phyloP scores from a whole-genome alignment of 2,888 invertebrate species.

The Oxycera nigricornis region DNA sequence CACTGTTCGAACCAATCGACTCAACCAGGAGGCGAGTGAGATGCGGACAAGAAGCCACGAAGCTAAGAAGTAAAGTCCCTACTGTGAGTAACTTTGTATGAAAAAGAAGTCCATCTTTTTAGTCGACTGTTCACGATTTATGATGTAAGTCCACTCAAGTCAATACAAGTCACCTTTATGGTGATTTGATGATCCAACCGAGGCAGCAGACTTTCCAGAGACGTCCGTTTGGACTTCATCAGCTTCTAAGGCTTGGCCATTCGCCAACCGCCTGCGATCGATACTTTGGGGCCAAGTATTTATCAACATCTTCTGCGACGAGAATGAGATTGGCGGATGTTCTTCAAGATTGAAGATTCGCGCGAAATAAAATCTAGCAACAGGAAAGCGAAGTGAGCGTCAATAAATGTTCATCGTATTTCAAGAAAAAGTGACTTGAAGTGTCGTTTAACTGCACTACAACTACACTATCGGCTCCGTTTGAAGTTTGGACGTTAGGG shows the following conservation, averaged over 20 bases:
- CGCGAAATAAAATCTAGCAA: neutral
- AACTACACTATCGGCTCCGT: slow-evolving; percentile 35
- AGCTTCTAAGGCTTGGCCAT: neutral
- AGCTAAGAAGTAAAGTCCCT: neutral
- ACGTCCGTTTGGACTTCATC: slow-evolving; percentile 37
- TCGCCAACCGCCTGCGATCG: slow-evolving; percentile 9
- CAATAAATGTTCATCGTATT: slow-evolving; percentile 43
- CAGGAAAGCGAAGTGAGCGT: neutral
- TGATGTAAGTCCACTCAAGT: slow-evolving; percentile 38
- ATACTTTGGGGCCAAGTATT: slow-evolving; percentile 33
- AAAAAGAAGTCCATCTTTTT: neutral
- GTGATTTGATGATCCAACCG: slow-evolving; percentile 40
- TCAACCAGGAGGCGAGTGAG: slow-evolving; percentile 4
- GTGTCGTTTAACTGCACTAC: slow-evolving; percentile 43
- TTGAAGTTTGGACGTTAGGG: slow-evolving; percentile 5
- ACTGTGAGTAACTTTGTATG: slow-evolving; percentile 35
- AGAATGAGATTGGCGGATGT: slow-evolving; percentile 12
- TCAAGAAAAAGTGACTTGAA: slow-evolving; percentile 44
- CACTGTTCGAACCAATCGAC: slow-evolving; percentile 29
- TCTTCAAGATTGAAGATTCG: slow-evolving; percentile 9
- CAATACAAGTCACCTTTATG: slow-evolving; percentile 39
- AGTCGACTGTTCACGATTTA: slow-evolving; percentile 18
- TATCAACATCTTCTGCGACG: slow-evolving; percentile 25
- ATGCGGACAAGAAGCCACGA: neutral
- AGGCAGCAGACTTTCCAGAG: slow-evolving; percentile 33